Evolutionary conservation across 2,797 vertebrate genomes (phyloP).

Genomic region (Sebastes flavidus): DNA sequence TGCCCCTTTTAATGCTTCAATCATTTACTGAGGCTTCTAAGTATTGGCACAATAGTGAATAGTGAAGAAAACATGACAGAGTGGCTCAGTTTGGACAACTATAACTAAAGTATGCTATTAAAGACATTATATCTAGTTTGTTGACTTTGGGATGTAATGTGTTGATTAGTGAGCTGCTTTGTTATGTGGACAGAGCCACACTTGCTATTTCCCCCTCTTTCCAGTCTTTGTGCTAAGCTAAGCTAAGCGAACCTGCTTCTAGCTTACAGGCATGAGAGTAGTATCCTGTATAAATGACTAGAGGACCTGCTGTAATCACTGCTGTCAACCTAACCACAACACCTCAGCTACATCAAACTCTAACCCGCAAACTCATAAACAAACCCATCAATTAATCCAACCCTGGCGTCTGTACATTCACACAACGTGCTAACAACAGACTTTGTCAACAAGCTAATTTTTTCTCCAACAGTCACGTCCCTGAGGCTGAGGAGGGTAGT

Average conservation of each 20-base stretch:
- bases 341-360: neutral
- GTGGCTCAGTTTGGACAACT: too few relatives aligned
- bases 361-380: conserved; percentile 23
- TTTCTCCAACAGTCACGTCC: conserved; percentile 89
- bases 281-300: neutral
- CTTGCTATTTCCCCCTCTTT: neutral
- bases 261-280: neutral
- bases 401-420: conserved; percentile 5
- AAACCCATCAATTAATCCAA: conserved; percentile 27
- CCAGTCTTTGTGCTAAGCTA: neutral
- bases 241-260: neutral
- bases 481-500: conserved; percentile 94
- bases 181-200: neutral
- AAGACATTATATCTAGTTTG: neutral
- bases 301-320: neutral
- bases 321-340: conserved; percentile 4
- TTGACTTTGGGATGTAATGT: neutral
- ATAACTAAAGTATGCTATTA: neutral
- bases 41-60: neutral
- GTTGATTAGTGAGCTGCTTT: neutral
- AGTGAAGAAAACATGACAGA: neutral
- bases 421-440: conserved; percentile 29
- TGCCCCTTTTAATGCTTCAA: neutral
- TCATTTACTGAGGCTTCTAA: neutral
- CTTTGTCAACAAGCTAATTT: conserved; percentile 72